Percentiles rank a stretch among this genome's conserved stretches.
Conservation (phyloP, 2,113 vertebrate genomes). For the Tetraodon nigroviridis region DNA sequence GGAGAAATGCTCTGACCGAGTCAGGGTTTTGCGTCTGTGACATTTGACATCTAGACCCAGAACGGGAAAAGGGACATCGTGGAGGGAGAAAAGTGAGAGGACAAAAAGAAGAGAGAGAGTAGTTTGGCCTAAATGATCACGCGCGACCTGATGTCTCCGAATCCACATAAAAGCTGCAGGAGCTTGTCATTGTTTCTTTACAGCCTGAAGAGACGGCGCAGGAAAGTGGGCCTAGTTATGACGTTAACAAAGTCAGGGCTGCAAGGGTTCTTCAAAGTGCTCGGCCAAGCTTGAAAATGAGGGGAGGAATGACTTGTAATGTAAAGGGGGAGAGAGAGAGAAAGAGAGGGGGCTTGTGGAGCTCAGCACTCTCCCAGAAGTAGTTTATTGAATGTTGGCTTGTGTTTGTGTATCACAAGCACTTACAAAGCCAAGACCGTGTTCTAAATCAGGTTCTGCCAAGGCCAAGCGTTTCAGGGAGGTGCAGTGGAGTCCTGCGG, state of each 20-base stretch:
- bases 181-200: conserved; percentile 41
- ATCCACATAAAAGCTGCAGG: conserved; percentile 36
- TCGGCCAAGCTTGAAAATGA: conserved; percentile 52
- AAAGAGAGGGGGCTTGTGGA: not conserved
- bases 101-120: conserved; percentile 48
- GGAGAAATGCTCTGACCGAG: conserved; percentile 40
- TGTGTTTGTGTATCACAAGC: not conserved
- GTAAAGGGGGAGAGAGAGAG: not conserved
- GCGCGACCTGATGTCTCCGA: conserved; percentile 21
- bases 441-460: not conserved
- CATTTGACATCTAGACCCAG: conserved; percentile 39
- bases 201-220: conserved; percentile 14
- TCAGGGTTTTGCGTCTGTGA: conserved; percentile 54
- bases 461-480: not conserved
- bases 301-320: conserved; percentile 50
- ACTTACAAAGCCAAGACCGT: conserved; percentile 1
- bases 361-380: conserved; percentile 28
- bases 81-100: conserved; percentile 30
- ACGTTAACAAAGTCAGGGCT: conserved; percentile 35
- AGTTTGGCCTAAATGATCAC: conserved; percentile 39
- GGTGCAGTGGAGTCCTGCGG: conserved; percentile 12
- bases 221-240: conserved; percentile 26
- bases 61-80: conserved; percentile 7
- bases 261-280: conserved; percentile 34
- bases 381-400: not conserved